Evolutionary conservation across 2,113 vertebrate genomes (phyloP).

Genomic region (Rhinogobius similis): DNA sequence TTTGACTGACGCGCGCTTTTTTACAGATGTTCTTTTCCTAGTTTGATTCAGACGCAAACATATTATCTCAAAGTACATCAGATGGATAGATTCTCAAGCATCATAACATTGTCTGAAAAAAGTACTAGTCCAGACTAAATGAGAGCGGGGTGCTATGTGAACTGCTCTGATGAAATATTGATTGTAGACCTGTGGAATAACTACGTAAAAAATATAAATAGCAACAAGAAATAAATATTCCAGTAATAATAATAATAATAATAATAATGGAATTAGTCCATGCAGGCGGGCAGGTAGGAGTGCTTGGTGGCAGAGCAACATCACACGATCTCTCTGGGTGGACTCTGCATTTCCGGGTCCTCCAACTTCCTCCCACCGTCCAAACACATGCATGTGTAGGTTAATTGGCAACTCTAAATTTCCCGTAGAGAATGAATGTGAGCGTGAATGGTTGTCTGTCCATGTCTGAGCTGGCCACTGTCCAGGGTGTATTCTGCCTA

Average conservation of each 20-base stretch:
- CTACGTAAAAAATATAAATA: constrained; percentile 15
- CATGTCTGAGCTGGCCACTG: too few relatives aligned
- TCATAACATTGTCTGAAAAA: background rate
- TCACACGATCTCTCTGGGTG: too few relatives aligned
- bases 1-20: background rate
- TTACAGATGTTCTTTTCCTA: background rate
- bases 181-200: constrained; percentile 42
- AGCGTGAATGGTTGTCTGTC: too few relatives aligned
- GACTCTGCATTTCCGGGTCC: too few relatives aligned
- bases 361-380: too few relatives aligned
- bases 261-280: constrained; percentile 50
- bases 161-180: constrained; percentile 64
- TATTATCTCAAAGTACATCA: background rate
- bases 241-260: background rate
- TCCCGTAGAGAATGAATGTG: too few relatives aligned
- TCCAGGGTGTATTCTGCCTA: too few relatives aligned
- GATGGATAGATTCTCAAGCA: background rate
- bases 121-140: background rate
- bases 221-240: constrained; percentile 8
- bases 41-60: background rate
- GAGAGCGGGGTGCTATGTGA: constrained; percentile 37
- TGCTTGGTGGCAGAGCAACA: too few relatives aligned
- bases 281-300: constrained; percentile 57
- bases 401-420: too few relatives aligned
- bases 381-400: too few relatives aligned